Conservation (phyloP, 2,888 invertebrate species). For the Ptychoptera contaminata region DNA sequence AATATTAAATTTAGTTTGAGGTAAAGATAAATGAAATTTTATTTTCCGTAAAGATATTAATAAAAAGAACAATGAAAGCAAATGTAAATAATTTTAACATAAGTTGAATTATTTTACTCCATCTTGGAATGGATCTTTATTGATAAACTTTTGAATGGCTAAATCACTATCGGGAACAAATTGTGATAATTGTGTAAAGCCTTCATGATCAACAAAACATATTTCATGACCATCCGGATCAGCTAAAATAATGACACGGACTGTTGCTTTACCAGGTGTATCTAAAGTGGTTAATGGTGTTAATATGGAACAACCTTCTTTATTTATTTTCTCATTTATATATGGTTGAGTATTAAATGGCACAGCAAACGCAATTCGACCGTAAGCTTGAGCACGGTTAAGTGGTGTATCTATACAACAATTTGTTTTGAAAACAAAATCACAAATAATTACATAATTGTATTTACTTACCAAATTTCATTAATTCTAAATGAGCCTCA, state of each 20-base stretch:
- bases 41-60: no score
- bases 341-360: conserved; percentile 60
- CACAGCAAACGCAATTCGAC: conserved; percentile 87
- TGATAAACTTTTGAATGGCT: conserved; percentile 60
- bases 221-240: conserved; percentile 98
- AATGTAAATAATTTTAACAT: no score
- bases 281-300: conserved; percentile 84
- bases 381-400: conserved; percentile 80
- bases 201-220: conserved; percentile 96
- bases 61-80: no score
- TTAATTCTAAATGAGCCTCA: conserved; percentile 63
- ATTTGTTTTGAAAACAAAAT: conserved; percentile 29
- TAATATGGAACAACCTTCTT: conserved; percentile 56
- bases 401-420: conserved; percentile 30
- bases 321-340: conserved; percentile 58
- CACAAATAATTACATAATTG: not conserved
- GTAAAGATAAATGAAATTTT: no score
- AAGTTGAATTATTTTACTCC: no score
- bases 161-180: conserved; percentile 70
- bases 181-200: conserved; percentile 72
- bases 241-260: conserved; percentile 87
- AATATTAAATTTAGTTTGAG: no score
- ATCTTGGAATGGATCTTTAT: conserved; percentile 29
- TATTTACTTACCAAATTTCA: conserved; percentile 12
- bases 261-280: conserved; percentile 95